phyloP scores from a whole-genome alignment of 2,797 vertebrate species.

The Octomys mimax region DNA sequence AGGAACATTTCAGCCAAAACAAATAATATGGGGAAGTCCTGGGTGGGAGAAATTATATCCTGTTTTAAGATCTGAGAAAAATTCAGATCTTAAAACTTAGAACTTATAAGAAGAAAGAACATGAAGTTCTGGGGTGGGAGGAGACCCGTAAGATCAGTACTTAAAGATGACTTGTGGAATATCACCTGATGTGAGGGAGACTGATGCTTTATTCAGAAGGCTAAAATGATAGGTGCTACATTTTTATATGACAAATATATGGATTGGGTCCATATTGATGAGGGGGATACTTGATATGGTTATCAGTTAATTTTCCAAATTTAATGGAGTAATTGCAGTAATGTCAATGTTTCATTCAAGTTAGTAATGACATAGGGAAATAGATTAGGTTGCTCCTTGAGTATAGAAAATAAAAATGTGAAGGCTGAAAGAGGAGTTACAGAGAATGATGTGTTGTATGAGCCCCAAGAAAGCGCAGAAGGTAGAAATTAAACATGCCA shows the following conservation, averaged over 20 bases:
- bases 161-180: background rate
- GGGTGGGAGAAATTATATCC: background rate
- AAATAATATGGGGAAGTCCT: background rate
- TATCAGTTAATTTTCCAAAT: background rate
- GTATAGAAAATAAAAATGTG: background rate
- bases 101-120: background rate
- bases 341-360: background rate
- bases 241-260: background rate
- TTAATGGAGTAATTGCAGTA: background rate
- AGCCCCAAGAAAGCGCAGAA: background rate
- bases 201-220: background rate
- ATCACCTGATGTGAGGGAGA: background rate
- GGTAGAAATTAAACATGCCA: background rate
- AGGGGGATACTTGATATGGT: background rate
- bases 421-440: background rate
- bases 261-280: fast-evolving
- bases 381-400: background rate
- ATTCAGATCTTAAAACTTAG: background rate
- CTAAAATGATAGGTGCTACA: too few species aligned
- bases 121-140: background rate
- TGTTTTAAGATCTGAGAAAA: constrained; percentile 21
- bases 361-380: background rate
- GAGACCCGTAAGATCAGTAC: background rate
- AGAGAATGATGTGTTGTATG: background rate
- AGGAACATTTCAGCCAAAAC: background rate